Percentiles rank a stretch among this genome's conserved stretches.
Evolutionary conservation across 2,888 invertebrate species (phyloP).

Genomic region (Xiphydria camelus): DNA sequence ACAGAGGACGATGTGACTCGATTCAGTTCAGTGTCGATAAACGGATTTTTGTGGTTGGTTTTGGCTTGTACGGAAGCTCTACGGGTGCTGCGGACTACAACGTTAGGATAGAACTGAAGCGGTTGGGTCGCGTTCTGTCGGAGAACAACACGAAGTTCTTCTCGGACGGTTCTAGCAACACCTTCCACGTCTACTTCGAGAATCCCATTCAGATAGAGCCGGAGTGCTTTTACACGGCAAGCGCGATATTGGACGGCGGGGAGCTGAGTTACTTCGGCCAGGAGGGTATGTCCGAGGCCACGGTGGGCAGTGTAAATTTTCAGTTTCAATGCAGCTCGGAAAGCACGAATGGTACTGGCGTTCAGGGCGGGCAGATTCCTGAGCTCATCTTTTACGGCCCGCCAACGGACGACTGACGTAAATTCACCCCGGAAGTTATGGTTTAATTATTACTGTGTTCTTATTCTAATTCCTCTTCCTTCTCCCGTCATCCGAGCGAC

Average conservation of each 20-base stretch:
- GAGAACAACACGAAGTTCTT: slow-evolving; percentile 93
- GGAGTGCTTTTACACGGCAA: slow-evolving; percentile 92
- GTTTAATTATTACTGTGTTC: slow-evolving; percentile 27
- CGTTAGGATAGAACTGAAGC: slow-evolving; percentile 91
- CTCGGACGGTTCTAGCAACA: slow-evolving; percentile 95
- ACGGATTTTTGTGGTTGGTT: slow-evolving; percentile 93
- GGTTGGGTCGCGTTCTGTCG: slow-evolving; percentile 83
- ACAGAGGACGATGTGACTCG: slow-evolving; percentile 93
- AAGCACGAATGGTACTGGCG: slow-evolving; percentile 96
- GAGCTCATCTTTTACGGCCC: slow-evolving; percentile 95
- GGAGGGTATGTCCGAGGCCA: slow-evolving; percentile 93
- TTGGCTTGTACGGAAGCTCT: slow-evolving; percentile 94
- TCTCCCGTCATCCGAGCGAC: slow-evolving; percentile 4
- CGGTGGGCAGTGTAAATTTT: slow-evolving; percentile 90
- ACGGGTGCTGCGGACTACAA: slow-evolving; percentile 94
- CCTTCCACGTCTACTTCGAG: slow-evolving; percentile 86
- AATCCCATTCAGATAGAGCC: slow-evolving; percentile 90
- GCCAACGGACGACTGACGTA: slow-evolving; percentile 60
- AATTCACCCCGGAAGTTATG: slow-evolving; percentile 33
- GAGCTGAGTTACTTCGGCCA: slow-evolving; percentile 97
- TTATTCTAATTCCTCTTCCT: slow-evolving; percentile 16
- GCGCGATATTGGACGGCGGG: slow-evolving; percentile 90
- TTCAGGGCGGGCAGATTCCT: slow-evolving; percentile 96
- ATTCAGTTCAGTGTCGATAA: slow-evolving; percentile 96
- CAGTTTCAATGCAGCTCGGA: slow-evolving; percentile 97